Conservation (phyloP, 2,888 invertebrate species). For the Camponotus fellah region DNA sequence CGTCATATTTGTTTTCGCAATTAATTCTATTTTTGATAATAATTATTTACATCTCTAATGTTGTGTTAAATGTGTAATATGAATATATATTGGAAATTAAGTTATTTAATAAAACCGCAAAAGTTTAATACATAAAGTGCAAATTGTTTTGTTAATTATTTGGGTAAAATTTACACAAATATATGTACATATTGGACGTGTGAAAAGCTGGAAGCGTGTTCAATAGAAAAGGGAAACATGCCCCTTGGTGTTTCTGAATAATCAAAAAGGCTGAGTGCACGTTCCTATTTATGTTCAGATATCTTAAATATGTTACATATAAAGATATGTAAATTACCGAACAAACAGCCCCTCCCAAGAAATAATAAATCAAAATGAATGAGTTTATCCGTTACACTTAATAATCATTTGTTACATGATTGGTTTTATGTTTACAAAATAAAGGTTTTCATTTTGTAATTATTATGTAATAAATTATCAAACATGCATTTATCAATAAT, state of each 20-base stretch:
- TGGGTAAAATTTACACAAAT: slow-evolving; percentile 12
- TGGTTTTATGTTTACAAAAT: background rate
- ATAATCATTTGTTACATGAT: background rate
- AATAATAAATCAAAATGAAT: background rate
- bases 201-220: slow-evolving; percentile 31
- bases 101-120: background rate
- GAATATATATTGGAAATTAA: background rate
- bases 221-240: slow-evolving; percentile 63
- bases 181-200: background rate
- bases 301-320: slow-evolving; percentile 48
- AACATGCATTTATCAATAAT: background rate
- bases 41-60: background rate
- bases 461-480: background rate
- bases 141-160: background rate
- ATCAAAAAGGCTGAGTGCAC: slow-evolving; percentile 76
- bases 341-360: background rate
- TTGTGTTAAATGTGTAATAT: background rate
- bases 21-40: background rate
- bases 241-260: slow-evolving; percentile 73
- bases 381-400: background rate
- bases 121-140: background rate
- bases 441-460: background rate
- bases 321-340: slow-evolving; percentile 50
- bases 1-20: background rate
- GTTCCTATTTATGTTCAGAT: slow-evolving; percentile 68